Conservation (phyloP, 1,140 invertebrate genomes). For the Calliphora vicina region DNA sequence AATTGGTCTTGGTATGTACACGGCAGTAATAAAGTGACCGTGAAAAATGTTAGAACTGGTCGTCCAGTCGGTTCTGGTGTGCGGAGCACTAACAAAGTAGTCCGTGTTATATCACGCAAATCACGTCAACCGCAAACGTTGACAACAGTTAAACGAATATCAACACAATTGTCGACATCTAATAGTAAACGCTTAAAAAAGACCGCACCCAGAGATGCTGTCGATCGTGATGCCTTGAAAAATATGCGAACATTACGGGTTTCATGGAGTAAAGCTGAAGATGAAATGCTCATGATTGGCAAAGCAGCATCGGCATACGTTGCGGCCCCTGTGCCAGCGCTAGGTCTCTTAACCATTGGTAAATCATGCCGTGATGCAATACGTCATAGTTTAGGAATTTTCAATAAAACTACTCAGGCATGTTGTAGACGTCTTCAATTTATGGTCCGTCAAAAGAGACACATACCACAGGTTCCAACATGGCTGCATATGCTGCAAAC, state of each 20-base stretch:
- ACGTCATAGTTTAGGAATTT: slow-evolving; percentile 66
- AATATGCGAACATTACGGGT: slow-evolving; percentile 72
- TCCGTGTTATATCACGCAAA: not conserved
- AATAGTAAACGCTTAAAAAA: slow-evolving; percentile 37
- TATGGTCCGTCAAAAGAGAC: slow-evolving; percentile 49
- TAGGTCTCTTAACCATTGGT: slow-evolving; percentile 57
- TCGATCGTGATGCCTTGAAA: slow-evolving; percentile 73
- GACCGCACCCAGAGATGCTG: slow-evolving; percentile 68
- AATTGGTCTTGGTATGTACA: slow-evolving; percentile 70
- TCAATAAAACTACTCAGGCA: slow-evolving; percentile 76
- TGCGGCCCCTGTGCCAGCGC: slow-evolving; percentile 65
- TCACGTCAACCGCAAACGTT: not conserved
- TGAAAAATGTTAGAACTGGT: not conserved
- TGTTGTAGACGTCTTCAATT: slow-evolving; percentile 68
- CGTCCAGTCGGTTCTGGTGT: slow-evolving; percentile 2
- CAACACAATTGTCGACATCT: not conserved
- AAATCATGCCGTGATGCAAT: slow-evolving; percentile 69
- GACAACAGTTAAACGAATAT: not conserved
- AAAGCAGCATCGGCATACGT: slow-evolving; percentile 74
- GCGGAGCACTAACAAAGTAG: slow-evolving; percentile 3
- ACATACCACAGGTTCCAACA: slow-evolving; percentile 50
- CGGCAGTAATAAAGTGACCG: slow-evolving; percentile 39
- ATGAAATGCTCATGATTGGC: slow-evolving; percentile 73
- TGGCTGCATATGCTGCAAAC: slow-evolving; percentile 58
- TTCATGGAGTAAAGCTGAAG: slow-evolving; percentile 71